These are phyloP conservation scores for Gavia stellata DNA, from an alignment of 2,113 vertebrate genomes.

Conservation along the genomic window DNA sequence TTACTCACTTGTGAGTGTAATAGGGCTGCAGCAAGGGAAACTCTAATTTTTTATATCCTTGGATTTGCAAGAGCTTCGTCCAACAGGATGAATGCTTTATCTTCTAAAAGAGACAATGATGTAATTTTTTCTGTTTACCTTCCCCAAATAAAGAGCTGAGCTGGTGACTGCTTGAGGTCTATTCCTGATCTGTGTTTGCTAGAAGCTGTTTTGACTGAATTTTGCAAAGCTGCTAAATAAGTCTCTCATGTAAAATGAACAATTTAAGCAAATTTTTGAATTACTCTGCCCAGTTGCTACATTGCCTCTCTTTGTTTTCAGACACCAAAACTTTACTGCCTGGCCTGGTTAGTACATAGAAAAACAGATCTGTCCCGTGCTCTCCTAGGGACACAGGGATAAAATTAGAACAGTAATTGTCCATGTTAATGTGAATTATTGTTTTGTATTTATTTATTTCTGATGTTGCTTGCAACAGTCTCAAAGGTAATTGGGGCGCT, in stretches of 20 bases:
- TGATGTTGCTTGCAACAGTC: neutral
- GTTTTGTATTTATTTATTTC: neutral
- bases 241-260: neutral
- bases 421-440: neutral
- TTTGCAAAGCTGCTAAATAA: neutral
- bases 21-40: neutral
- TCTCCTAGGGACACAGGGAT: neutral
- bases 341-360: neutral
- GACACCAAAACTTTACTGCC: neutral
- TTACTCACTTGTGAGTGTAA: too few species aligned
- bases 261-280: neutral
- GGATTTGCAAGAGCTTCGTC: neutral
- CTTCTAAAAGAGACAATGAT: neutral
- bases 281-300: neutral
- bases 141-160: neutral
- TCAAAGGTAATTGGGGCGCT: too few species aligned
- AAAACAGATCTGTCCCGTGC: neutral
- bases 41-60: neutral
- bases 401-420: neutral
- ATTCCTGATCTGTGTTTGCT: neutral
- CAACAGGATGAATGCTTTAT: neutral
- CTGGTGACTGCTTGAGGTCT: neutral
- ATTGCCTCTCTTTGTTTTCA: neutral
- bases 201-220: neutral
- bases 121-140: neutral